phyloP scores from a whole-genome alignment of 2,113 vertebrate genomes.

The Anoura caudifer region DNA sequence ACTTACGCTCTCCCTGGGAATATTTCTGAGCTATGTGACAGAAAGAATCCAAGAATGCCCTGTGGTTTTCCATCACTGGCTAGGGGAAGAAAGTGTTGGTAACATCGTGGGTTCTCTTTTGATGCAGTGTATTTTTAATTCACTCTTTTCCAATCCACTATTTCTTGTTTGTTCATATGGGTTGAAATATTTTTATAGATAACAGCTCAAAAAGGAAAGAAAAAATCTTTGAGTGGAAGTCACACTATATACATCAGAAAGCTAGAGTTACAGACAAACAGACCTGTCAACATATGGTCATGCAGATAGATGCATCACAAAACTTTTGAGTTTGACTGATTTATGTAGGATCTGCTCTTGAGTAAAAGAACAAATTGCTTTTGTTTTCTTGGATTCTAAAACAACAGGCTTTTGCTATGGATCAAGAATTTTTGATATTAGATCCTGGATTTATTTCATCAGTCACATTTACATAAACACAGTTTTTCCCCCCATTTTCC shows the following conservation, averaged over 20 bases:
- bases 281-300: slow-evolving; percentile 60
- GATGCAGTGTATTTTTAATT: neutral
- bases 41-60: neutral
- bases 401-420: slow-evolving; percentile 12
- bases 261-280: neutral
- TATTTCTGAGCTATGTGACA: neutral
- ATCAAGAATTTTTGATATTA: neutral
- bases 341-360: slow-evolving; percentile 38
- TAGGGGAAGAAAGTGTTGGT: neutral
- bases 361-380: slow-evolving; percentile 52
- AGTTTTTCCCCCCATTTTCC: neutral
- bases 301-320: slow-evolving; percentile 33
- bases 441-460: slow-evolving; percentile 24
- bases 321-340: slow-evolving; percentile 46
- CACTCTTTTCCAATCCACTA: neutral
- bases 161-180: neutral
- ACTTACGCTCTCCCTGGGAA: neutral
- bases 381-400: slow-evolving; percentile 43
- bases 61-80: neutral
- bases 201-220: slow-evolving; percentile 15
- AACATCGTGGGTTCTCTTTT: slow-evolving; percentile 17
- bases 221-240: slow-evolving; percentile 16
- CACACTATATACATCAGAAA: neutral
- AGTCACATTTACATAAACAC: slow-evolving; percentile 35
- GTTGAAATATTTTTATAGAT: neutral